These are phyloP conservation scores for Pardosa pseudoannulata DNA, from an alignment of 2,888 invertebrate species.

Conservation along the genomic window DNA sequence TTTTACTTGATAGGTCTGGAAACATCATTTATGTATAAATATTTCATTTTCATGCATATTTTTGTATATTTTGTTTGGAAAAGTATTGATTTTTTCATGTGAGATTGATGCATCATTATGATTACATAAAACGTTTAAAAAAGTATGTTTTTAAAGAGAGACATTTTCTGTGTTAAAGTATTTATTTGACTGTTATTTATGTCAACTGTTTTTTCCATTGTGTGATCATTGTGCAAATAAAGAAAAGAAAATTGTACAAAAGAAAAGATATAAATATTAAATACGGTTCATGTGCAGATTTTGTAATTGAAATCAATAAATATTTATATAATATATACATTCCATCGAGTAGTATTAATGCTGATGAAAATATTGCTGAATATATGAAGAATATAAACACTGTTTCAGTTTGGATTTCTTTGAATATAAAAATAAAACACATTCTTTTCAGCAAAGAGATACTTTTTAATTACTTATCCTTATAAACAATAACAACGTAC, in stretches of 20 bases:
- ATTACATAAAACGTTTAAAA: background rate
- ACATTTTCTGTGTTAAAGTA: no score
- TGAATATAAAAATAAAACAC: background rate
- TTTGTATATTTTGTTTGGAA: constrained; percentile 4
- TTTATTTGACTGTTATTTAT: no score
- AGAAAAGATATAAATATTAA: background rate
- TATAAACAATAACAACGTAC: no score
- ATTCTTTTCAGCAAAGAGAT: background rate
- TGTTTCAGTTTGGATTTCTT: background rate
- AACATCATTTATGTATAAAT: background rate
- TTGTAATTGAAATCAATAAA: constrained; percentile 64
- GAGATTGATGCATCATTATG: no score
- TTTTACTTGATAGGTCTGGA: background rate
- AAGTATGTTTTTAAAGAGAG: background rate
- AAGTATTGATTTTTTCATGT: background rate
- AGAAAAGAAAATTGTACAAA: background rate
- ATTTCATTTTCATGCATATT: background rate
- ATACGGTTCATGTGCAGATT: constrained; percentile 17
- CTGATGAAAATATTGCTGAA: no score
- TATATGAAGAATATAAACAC: no score
- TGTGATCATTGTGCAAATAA: background rate
- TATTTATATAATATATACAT: constrained; percentile 53
- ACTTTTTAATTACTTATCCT: background rate
- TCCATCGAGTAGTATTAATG: background rate
- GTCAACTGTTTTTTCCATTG: no score